Base-by-base conservation (phyloP, 2,113 vertebrate species). In the Myotis yumanensis region DNA sequence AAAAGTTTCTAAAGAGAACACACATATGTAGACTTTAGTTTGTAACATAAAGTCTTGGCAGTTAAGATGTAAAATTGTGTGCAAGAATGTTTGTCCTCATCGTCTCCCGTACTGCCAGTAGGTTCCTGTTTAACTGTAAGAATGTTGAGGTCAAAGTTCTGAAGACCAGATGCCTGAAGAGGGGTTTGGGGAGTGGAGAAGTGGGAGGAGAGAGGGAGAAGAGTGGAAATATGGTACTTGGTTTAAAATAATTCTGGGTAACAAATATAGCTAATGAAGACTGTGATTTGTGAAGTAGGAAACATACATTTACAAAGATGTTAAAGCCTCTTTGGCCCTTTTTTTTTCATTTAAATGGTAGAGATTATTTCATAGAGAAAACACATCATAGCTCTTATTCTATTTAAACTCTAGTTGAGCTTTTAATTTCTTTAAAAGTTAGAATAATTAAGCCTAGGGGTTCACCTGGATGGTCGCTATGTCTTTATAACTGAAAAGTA, bases 51-150 rank as follows among this genome's bases (percentile, higher is more conserved):
- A 37, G 86, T 43, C 52, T 91, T 86, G 62, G n/a, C n/a, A 86
- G 57, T 89, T 89, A 89, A 73, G 69, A 64, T 54, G 28, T n/a
- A 71, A 81, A 48, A 30, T 62, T 37, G 28, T 46, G 48, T 43
- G 11, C 17, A 12, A 75, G 23, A 46, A 22, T 28, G 37, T 52
- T 46, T 71, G 23, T 90, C 57, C 86, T 87, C 59, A 17, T 23
- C 43, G 15, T 6, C 35, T 20, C 22, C 20, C 0, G 46, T 10
- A 62, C 83, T 30, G 51, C 46, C 46, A 4, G 1, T 57, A 40
- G 96, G 85, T 79, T 89, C 48, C n/a, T 66, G n/a, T 82, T 91
- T 52, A 32, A 17, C 52, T 43, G 43, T 68, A 35, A 93, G 81
- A 92, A 43, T 43, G 40, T 43, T 43, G 40, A 43, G 40, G 40